phyloP scores from a whole-genome alignment of 2,888 invertebrate species.

The Phytoseiulus persimilis region DNA sequence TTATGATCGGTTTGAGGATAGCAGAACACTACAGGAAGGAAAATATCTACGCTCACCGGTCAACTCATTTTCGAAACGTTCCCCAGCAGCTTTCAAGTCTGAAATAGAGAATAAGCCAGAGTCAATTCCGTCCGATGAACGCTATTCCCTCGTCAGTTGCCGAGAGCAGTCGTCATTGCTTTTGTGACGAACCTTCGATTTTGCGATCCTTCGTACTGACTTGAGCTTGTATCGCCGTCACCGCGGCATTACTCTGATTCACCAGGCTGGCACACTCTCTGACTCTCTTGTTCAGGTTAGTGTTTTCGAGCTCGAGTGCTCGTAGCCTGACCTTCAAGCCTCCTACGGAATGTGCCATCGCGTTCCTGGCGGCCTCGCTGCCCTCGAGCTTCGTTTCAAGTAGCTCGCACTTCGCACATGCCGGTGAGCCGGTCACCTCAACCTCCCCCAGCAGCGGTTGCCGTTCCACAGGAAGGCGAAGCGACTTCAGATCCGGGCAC shows the following conservation, averaged over 20 bases:
- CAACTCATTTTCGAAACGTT: not conserved
- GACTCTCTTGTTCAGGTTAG: not conserved
- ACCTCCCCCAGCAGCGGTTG: not conserved
- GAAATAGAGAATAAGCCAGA: not conserved
- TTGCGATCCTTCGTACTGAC: not conserved
- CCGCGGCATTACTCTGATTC: not conserved
- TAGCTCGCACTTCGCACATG: not conserved
- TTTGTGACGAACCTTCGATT: not conserved
- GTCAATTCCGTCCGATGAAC: too few species aligned
- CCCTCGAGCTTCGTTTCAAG: not conserved
- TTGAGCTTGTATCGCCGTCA: not conserved
- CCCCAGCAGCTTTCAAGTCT: not conserved
- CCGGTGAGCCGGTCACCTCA: not conserved
- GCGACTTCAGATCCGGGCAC: constrained; percentile 25
- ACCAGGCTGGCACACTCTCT: not conserved
- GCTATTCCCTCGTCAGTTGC: too few species aligned
- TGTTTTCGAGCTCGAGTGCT: not conserved
- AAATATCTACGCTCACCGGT: not conserved
- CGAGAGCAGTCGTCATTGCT: not conserved
- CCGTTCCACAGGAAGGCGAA: not conserved
- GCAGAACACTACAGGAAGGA: too few species aligned
- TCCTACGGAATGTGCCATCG: not conserved
- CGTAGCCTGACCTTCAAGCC: not conserved
- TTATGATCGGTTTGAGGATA: too few species aligned
- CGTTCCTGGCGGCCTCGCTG: not conserved